phyloP scores from a whole-genome alignment of 1,140 invertebrate genomes.

The Leptonema lineaticorne region DNA sequence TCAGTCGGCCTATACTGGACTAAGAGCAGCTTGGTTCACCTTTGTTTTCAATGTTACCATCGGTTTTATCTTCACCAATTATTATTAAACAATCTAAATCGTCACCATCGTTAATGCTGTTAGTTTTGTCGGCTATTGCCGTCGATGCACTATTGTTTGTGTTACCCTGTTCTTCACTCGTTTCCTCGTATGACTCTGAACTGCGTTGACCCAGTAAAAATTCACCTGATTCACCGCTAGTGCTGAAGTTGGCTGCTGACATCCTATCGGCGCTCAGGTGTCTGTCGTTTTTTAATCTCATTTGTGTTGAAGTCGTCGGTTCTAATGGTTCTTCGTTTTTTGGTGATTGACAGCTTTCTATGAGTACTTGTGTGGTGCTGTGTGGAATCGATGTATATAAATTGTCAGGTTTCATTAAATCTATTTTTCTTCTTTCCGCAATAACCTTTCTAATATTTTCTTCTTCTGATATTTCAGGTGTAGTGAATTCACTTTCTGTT shows the following conservation, averaged over 20 bases:
- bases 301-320: conserved; percentile 10
- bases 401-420: conserved; percentile 47
- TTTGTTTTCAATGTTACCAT: conserved; percentile 24
- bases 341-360: conserved; percentile 37
- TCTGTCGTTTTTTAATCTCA: conserved; percentile 30
- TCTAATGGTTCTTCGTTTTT: conserved; percentile 34
- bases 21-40: conserved; percentile 23
- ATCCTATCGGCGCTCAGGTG: conserved; percentile 39
- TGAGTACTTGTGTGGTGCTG: conserved; percentile 37
- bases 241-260: conserved; percentile 39
- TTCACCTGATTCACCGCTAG: conserved; percentile 39
- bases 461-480: conserved; percentile 44
- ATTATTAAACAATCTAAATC: conserved; percentile 39
- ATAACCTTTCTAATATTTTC: conserved; percentile 55
- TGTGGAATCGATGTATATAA: conserved; percentile 26
- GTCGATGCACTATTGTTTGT: conserved; percentile 41
- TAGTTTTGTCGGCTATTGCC: conserved; percentile 39
- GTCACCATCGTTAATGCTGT: conserved; percentile 40
- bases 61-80: conserved; percentile 36
- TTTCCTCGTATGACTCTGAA: conserved; percentile 39
- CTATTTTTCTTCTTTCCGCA: conserved; percentile 54
- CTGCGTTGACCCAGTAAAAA: conserved; percentile 38
- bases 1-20: conserved; percentile 24
- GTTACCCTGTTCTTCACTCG: conserved; percentile 38
- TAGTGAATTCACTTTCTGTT: conserved; percentile 25